Evolutionary conservation across 37 sponge, comb jelly and placozoan species (phyloP), one percentile per base, ranked within the genome.

Genomic region (Dysidea cf. avara): DNA sequence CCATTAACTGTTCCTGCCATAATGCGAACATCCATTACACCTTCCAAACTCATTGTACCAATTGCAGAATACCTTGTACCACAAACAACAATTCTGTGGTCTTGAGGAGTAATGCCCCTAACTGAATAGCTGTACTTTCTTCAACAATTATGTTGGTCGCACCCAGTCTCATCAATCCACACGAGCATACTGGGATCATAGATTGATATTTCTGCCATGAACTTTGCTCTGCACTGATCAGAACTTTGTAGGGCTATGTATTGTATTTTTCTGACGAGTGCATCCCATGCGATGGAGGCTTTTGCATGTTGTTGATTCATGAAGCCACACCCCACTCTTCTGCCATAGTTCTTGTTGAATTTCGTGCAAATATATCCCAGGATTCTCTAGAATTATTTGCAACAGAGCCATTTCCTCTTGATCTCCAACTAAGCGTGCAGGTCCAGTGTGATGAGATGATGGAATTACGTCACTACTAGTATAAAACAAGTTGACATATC

Each of bases 1-100:
- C 67, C 67, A 66, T 66, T 66, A 16, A 69, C 49, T 32, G 71
- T 49, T 30, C 55, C 71, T 36, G 37, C 67, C n/a, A 48, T 39
- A 18, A 66, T 20, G 14, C 22, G 40, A 20, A 66, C 39, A 35
- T 40, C 67, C 14, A 43, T 24, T 25, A 66, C 36, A 40, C 46
- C 67, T 7, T 58, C 22, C 25, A 30, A 43, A 6, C 24, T 35
- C 39, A 66, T 2, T 26, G n/a, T 22, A 35, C 47, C 24, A 20
- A 66, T 35, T 36, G 67, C 47, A 21, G 67, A 37, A 24, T 66
- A 58, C 17, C 60, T 58, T 28, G 22, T 58, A 9, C 60, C 60
- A 18, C 60, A 18, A 58, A 58, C 22, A 28, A 18, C n/a, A n/a
- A 58, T 58, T 14, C 21, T 58, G 11, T 58, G 60, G 22, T 58